Conservation (phyloP, 2,113 vertebrate genomes). For the Turnix velox region DNA sequence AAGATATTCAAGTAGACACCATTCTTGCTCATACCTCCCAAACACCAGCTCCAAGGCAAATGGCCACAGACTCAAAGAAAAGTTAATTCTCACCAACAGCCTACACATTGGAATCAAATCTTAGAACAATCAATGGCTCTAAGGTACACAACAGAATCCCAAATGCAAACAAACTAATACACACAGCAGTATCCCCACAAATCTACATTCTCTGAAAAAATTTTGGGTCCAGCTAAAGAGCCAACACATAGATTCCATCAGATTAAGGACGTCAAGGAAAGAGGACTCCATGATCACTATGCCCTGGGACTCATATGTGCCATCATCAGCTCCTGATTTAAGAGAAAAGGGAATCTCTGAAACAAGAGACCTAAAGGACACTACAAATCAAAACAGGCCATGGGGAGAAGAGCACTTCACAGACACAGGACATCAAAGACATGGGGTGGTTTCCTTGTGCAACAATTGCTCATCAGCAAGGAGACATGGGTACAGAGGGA, state of each 20-base stretch:
- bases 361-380: background rate
- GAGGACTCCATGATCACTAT: background rate
- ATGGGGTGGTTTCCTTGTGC: background rate
- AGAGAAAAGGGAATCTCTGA: background rate
- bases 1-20: background rate
- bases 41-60: background rate
- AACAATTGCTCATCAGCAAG: background rate
- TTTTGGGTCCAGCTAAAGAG: background rate
- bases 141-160: background rate
- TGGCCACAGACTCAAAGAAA: background rate
- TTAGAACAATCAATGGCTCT: background rate
- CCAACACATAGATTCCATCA: background rate
- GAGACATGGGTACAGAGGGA: fast-evolving
- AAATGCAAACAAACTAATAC: background rate
- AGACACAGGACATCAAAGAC: background rate
- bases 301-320: background rate
- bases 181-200: background rate
- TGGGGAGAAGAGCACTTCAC: background rate
- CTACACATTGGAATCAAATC: fast-evolving
- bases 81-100: background rate
- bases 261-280: background rate
- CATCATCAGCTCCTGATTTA: background rate
- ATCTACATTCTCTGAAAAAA: background rate
- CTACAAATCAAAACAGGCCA: background rate
- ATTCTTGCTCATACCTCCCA: background rate